Base-by-base conservation (phyloP, 2,113 vertebrate species). In the Oncorhynchus masou region DNA sequence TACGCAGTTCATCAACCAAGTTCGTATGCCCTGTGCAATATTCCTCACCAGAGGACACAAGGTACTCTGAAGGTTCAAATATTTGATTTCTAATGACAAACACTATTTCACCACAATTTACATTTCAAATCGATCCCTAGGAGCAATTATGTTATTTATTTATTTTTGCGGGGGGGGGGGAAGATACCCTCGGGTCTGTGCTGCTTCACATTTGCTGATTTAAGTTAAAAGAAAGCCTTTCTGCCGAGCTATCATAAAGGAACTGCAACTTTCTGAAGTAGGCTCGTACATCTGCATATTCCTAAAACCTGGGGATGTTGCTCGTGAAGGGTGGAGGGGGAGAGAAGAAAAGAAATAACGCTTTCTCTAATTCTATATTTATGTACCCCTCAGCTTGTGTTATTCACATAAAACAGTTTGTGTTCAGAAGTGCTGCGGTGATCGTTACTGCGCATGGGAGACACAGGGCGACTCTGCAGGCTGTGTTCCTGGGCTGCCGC, bases 1-100 rank as follows among this genome's bases (percentile, higher is more conserved):
- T 54, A 19, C 16, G 78, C 77, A 65, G 48, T 75, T 83, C 75
- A 70, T 73, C 71, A 78, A 77, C 75, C 85, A 83, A 88, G 84
- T 74, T 74, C 12, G 5, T 76, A 84, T 70, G 74, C 78, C 78
- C 76, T 9, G 25, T 75, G 49, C 19, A 64, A 75, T 68, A 66
- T 45, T 70, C 72, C 31, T 48, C 24, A 39, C 54, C 25, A 45
- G 48, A 51, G 79, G 68, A 45, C 77, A 62, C 70, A 85, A 91
- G 81, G 84, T 89, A 87, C 89, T 92, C 81, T 85, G 80, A 71
- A 16, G 84, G 84, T 91, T 89, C 90, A 92, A 92, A 92, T 92
- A 92, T 94, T 92, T 94, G 90, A 92, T 93, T 91, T 87, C 80
- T 91, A 91, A 92, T 92, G 93, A 93, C 92, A 94, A 94, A 93